These are phyloP conservation scores for Crocodylus rhombifer DNA, from an alignment of 2,797 vertebrate species.

Conservation along the genomic window DNA sequence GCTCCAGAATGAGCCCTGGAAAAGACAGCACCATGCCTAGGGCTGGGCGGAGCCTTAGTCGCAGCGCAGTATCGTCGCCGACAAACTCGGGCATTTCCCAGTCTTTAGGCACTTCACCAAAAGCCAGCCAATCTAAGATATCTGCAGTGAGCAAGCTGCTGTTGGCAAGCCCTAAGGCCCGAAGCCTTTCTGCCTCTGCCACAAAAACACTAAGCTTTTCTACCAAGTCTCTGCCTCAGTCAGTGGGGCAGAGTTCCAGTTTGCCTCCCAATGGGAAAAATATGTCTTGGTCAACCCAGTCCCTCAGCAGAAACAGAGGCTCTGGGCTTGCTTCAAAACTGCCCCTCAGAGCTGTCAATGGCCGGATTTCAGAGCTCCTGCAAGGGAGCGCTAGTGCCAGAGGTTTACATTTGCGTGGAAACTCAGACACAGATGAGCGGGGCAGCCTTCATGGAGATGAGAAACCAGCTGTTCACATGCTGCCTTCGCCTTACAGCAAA, in stretches of 20 bases:
- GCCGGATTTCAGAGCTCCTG: conserved; percentile 92
- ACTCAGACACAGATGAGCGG: conserved; percentile 82
- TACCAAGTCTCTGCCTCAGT: conserved; percentile 88
- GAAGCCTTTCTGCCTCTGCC: conserved; percentile 88
- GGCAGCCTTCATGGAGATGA: conserved; percentile 79
- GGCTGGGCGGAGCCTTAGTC: conserved; percentile 86
- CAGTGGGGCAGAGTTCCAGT: conserved; percentile 88
- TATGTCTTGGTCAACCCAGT: conserved; percentile 89
- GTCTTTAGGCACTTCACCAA: conserved; percentile 80
- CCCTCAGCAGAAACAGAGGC: conserved; percentile 90
- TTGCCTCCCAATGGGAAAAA: conserved; percentile 89
- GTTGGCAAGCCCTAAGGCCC: conserved; percentile 89
- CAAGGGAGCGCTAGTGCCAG: conserved; percentile 82
- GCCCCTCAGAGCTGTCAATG: conserved; percentile 88
- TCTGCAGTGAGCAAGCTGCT: conserved; percentile 93
- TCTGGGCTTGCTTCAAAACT: conserved; percentile 88
- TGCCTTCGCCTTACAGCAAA: conserved; percentile 95
- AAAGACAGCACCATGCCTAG: conserved; percentile 91
- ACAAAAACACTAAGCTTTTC: conserved; percentile 91
- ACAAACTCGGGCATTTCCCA: conserved; percentile 78
- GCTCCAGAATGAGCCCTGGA: conserved; percentile 82
- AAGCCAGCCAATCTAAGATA: conserved; percentile 87
- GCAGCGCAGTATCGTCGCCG: conserved; percentile 84
- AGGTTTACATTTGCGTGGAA: conserved; percentile 75
- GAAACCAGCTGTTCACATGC: conserved; percentile 82